Conservation (phyloP, 2,888 invertebrate species). For the Trissoscelio sp. region DNA sequence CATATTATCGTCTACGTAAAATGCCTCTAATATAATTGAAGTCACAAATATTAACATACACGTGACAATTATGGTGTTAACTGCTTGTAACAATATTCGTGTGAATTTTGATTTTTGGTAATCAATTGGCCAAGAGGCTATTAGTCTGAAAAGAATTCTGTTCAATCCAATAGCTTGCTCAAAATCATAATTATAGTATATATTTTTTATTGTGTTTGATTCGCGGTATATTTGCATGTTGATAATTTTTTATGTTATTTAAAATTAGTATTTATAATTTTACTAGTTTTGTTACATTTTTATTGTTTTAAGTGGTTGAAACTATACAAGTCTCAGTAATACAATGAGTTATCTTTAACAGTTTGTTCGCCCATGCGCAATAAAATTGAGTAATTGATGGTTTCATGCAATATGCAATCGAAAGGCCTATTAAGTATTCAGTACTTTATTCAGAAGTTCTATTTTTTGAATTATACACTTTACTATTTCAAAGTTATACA, state of each 20-base stretch:
- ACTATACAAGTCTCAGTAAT: neutral
- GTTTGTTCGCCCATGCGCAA: constrained; percentile 10
- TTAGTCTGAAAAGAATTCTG: neutral
- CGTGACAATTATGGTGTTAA: neutral
- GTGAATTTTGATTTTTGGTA: neutral
- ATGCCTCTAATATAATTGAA: neutral
- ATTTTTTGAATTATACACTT: constrained; percentile 28
- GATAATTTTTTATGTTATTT: no score
- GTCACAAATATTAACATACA: neutral
- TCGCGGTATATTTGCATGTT: no score
- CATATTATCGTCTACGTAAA: neutral
- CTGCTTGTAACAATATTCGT: neutral
- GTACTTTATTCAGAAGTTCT: constrained; percentile 13
- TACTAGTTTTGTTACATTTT: no score
- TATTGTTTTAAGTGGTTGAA: neutral
- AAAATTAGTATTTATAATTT: no score
- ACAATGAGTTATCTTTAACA: constrained; percentile 9
- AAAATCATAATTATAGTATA: neutral
- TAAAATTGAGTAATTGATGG: constrained; percentile 33
- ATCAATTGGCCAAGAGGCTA: constrained; percentile 3
- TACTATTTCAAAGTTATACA: neutral
- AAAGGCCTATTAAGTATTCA: constrained; percentile 19
- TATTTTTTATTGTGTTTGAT: neutral
- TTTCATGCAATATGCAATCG: constrained; percentile 9
- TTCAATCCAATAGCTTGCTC: constrained; percentile 9